Base-by-base conservation (phyloP, 2,888 invertebrate genomes). In the Laspeyria flexula region DNA sequence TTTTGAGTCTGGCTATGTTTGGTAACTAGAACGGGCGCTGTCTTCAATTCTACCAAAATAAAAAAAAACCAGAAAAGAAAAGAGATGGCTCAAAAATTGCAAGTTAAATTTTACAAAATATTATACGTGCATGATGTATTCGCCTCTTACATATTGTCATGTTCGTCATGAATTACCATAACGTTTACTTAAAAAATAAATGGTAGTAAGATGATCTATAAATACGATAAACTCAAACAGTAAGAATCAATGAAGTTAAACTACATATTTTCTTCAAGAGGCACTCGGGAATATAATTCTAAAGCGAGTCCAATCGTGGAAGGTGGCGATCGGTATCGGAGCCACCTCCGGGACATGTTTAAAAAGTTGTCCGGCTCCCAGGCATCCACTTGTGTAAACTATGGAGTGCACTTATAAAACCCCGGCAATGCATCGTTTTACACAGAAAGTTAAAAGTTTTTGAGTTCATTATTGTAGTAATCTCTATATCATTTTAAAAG, bases 341-440 rank as follows among this genome's bases (percentile, higher is more conserved):
- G 21, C 23, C 13, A 51, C 56, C 58, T 51, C 41, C 18, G 57
- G 56, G 62, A 58, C 59, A 55, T 53, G 49, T 54, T 65, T 54
- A 61, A 63, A 65, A 67, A 69, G 50, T 66, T 68, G 43, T 57
- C 44, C 58, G 37, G 43, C n/a, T 13, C 42, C 43, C n/a, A 23
- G 41, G 37, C 39, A 66, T 47, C 55, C 41, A 42, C 54, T 65
- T 61, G 52, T 43, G 49, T 53, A 60, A 60, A 61, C 65, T 63
- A 55, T 43, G 34, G 33, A 59, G 50, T 55, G 35, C 45, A 55
- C 54, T 61, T 59, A 52, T 46, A 27, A 31, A 42, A 38, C 38
- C 25, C 18, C 31, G 7, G 7, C 10, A n/a, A 7, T 25, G 31
- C 31, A 12, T 46, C 23, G 15, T 27, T 39, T 31, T 13, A 12